Evolutionary conservation across 2,888 invertebrate species (phyloP), one percentile per base, ranked within the genome.

Genomic region (Idaea biselata): DNA sequence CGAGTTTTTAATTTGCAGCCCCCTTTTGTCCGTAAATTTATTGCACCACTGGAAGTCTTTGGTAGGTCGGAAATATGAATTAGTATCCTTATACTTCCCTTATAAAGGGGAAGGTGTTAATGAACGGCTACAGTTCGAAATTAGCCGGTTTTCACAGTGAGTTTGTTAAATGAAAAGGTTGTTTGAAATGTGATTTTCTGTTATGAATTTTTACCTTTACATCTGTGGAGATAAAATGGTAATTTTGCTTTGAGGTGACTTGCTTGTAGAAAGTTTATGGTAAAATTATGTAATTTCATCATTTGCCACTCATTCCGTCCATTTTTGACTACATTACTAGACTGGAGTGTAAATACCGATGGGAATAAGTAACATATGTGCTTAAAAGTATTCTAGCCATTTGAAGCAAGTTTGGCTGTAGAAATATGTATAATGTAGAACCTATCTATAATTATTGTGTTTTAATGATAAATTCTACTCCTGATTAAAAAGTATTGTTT

Each of bases 1-100:
- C 71, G 77, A 80, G 82, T 89, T 90, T 90, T 90, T 89, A 90
- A 90, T 89, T 91, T 89, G 83, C 82, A 79, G 78, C 81, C 85
- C 86, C 83, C 83, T 83, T 76, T 87, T 85, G 88, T 86, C 76
- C 79, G 80, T 81, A 78, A 88, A 88, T 88, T 90, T 86, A 79
- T 82, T 83, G 86, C 84, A 66, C 80, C 81, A 84, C 77, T 83
- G 85, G 81, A 84, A 79, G 81, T 84, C 85, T 86, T 83, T 81
- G 70, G 68, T 60, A 78, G 81, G 60, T 60, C 62, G 68, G 84
- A 89, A 88, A 87, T 89, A 89, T 88, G 87, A 89, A 90, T 89
- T 88, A 89, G 86, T 79, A 81, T 81, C 80, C 79, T 83, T 76
- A 44, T 44, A 44, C 44, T 11, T 44, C 44, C 44, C 44, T 14